Base-by-base conservation (phyloP, 2,888 invertebrate species). In the Drosophila kambysellisi region DNA sequence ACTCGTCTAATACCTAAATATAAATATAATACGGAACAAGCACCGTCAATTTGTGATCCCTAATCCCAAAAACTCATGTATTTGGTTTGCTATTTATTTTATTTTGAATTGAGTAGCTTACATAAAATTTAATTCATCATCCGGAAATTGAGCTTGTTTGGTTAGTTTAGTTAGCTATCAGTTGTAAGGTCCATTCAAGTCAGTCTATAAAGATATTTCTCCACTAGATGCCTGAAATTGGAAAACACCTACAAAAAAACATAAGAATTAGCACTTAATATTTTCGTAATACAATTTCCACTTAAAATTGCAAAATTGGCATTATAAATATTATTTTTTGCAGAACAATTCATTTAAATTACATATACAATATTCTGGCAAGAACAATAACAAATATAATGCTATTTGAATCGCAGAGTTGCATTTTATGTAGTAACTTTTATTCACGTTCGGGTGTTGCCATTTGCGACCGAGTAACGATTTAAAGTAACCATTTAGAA, bases 381-480 rank as follows among this genome's bases (percentile, higher is more conserved):
- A 51, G 50, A 86, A 70, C 66, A 74, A 79, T 54, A 76, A 76
- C 68, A 76, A 76, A 74, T 46, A 56, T 29, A 70, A 17, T 76
- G 46, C 57, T 43, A 46, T 64, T 79, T 62, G 17, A 11, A 15
- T 12, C 11, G 20, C 79, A 83, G 76, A 60, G 86, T 61, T 83
- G 86, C 52, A 76, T 83, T 76, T 71, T 54, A n/a, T 43, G 69
- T 76, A 76, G 85, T 80, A 78, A 77, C 67, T 53, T 54, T 41
- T 70, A 53, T 61, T 69, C 69, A 79, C 58, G 43, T 12, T 39
- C 57, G 32, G 56, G 76, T 65, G 83, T 48, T 82, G 83, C 76
- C 70, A 79, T 50, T 64, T 75, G 70, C 33, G 17, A 35, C 41
- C 17, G 37, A 56, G 81, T 74, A 76, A 81, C 79, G 76, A 79